Evolutionary conservation across 2,797 vertebrate genomes (phyloP), one percentile per base, ranked within the genome.

Genomic region (Ctenopoma kingsleyae): DNA sequence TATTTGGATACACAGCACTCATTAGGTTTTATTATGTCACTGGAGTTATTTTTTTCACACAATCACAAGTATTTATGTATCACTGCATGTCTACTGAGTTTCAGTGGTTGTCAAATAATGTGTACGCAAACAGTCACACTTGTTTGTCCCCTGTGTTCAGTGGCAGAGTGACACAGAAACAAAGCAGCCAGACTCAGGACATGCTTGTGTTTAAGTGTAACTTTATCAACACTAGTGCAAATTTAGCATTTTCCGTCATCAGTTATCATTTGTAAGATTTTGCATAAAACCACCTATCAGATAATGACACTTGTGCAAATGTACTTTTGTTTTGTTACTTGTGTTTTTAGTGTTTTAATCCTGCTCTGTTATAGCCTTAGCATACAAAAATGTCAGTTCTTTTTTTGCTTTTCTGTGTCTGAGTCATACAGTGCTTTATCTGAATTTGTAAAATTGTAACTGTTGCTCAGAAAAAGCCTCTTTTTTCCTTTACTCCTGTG

Each of bases 401-500:
- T 38, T 41, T 32, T 20, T 65, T 78, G 27, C 51, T 83, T 35
- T 50, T 60, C 76, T 32, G 44, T 72, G 47, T 60, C 35, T 57
- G 57, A 84, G 65, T 78, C 65, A 76, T 67, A 70, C 32, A 20
- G 4, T 60, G 43, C 61, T 67, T 23, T 64, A 47, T 61, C 77
- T 71, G 19, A 82, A 75, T 72, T 52, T 86, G 51, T 78, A 25
- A 5, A 16, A 71, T 77, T 71, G 67, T 62, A 72, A 76, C 73
- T 54, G 53, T 55, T 7, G 4, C 53, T 74, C 60, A 77, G 48
- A 80, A 69, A 57, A 68, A 76, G 22, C 50, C 32, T 77, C 53
- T 74, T 83, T 67, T 72, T 44, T 81, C 55, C 46, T 70, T 72
- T 36, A 48, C 74, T 76, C 84, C 72, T 84, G 75, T 83, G 74